Conservation (phyloP, 2,888 invertebrate species). For the Nephrotoma appendiculata region DNA sequence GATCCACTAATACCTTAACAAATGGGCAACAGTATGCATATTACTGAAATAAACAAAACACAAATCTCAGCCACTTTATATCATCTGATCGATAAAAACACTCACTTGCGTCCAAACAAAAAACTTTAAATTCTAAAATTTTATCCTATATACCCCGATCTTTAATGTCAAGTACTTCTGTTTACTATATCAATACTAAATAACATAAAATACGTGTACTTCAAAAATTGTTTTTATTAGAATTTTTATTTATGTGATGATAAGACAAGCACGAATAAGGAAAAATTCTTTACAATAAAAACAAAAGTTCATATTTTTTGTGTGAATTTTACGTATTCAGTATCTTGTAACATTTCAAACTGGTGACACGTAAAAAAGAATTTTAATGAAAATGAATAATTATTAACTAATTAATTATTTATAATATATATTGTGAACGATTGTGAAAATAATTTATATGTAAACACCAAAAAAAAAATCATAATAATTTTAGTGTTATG, state of each 20-base stretch:
- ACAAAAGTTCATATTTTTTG: not conserved
- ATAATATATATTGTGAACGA: not conserved
- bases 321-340: not conserved
- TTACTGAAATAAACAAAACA: no score
- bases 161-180: not conserved
- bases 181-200: not conserved
- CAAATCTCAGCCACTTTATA: no score
- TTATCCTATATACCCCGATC: not conserved
- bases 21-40: no score
- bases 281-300: not conserved
- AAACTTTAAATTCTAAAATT: not conserved
- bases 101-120: no score
- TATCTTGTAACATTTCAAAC: not conserved
- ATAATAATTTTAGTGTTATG: not conserved
- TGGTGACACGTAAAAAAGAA: not conserved
- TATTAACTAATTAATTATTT: not conserved
- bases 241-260: not conserved
- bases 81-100: no score
- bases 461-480: not conserved
- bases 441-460: not conserved
- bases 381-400: not conserved
- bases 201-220: not conserved
- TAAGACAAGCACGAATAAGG: not conserved
- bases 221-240: not conserved
- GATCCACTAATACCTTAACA: no score